phyloP scores from a whole-genome alignment of 1,140 invertebrate species.

The Drosophila erecta region DNA sequence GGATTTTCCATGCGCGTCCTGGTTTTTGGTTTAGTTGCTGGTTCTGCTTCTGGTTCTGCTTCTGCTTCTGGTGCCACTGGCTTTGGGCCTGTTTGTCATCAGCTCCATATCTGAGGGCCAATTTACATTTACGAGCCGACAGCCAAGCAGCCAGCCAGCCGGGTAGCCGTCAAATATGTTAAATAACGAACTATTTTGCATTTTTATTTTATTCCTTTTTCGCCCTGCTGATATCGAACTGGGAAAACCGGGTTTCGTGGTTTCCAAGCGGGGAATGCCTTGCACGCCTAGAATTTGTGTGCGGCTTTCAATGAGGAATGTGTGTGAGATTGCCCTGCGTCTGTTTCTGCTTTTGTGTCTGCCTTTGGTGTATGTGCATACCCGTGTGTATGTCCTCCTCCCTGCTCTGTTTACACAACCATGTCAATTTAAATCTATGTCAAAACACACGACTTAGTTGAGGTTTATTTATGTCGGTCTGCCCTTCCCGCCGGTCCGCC shows the following conservation, averaged over 20 bases:
- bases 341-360: conserved; percentile 17
- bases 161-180: conserved; percentile 72
- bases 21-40: conserved; percentile 5
- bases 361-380: neutral
- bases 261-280: conserved; percentile 60
- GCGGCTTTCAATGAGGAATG: conserved; percentile 60
- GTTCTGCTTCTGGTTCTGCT: neutral
- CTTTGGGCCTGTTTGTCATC: conserved; percentile 67
- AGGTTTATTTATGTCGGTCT: conserved; percentile 79
- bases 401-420: conserved; percentile 63
- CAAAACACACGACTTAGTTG: conserved; percentile 81
- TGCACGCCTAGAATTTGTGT: conserved; percentile 58
- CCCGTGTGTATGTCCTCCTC: neutral
- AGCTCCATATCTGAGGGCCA: conserved; percentile 60
- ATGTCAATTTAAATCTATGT: conserved; percentile 83
- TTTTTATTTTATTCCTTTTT: conserved; percentile 65
- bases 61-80: neutral
- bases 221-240: conserved; percentile 18
- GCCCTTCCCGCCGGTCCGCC: neutral
- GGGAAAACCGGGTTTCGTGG: neutral
- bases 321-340: conserved; percentile 19
- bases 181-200: conserved; percentile 83
- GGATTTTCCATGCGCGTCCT: conserved; percentile 17
- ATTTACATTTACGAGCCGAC: conserved; percentile 67
- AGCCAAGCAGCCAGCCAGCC: conserved; percentile 18